These are phyloP conservation scores for Tachina fera DNA, from an alignment of 2,888 invertebrate species.

Conservation along the genomic window DNA sequence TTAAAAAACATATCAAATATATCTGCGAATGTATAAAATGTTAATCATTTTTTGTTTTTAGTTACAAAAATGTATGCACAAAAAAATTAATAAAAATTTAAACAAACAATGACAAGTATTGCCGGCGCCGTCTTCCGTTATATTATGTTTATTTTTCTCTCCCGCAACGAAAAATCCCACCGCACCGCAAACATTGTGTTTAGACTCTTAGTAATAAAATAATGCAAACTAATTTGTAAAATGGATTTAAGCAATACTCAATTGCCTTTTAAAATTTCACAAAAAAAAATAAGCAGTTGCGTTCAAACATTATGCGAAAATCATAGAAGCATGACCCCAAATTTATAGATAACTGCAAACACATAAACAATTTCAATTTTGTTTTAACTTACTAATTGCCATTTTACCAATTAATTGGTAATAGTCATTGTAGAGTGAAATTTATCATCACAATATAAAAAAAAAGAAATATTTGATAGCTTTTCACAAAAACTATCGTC, in stretches of 20 bases:
- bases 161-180: too few species aligned
- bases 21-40: too few species aligned
- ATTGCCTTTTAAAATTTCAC: constrained; percentile 60
- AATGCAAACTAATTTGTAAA: constrained; percentile 8
- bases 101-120: too few species aligned
- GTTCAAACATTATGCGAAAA: constrained; percentile 65
- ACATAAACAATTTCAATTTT: constrained; percentile 49
- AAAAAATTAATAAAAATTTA: too few species aligned
- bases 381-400: constrained; percentile 56
- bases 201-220: constrained; percentile 26
- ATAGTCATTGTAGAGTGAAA: constrained; percentile 9
- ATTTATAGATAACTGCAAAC: constrained; percentile 52
- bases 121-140: too few species aligned
- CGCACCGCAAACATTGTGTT: too few species aligned
- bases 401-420: constrained; percentile 56
- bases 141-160: too few species aligned
- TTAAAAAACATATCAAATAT: too few species aligned
- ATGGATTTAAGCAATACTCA: constrained; percentile 36
- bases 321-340: constrained; percentile 59
- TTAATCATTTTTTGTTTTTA: too few species aligned
- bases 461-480: background rate
- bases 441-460: background rate
- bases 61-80: too few species aligned
- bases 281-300: constrained; percentile 38
- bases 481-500: background rate